phyloP scores from a whole-genome alignment of 2,113 vertebrate species.

The Numida meleagris region DNA sequence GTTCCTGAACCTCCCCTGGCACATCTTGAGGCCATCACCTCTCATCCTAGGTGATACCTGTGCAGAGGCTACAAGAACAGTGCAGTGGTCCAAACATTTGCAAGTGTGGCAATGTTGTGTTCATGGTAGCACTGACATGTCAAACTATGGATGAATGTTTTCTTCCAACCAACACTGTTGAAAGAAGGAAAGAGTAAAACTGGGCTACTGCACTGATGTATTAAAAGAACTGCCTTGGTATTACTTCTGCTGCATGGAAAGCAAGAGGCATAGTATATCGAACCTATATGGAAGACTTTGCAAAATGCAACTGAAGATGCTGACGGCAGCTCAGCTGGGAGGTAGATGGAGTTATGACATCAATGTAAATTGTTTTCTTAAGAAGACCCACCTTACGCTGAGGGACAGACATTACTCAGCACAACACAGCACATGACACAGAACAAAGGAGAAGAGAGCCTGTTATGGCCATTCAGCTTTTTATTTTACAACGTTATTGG shows the following conservation, averaged over 20 bases:
- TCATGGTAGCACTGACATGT: not conserved
- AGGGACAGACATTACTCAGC: not conserved
- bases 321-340: not conserved
- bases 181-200: not conserved
- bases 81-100: not conserved
- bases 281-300: not conserved
- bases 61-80: not conserved
- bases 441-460: not conserved
- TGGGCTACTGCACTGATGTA: not conserved
- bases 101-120: not conserved
- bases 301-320: not conserved
- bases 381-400: not conserved
- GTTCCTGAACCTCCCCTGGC: no score
- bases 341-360: not conserved
- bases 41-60: no score
- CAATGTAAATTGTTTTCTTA: not conserved
- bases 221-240: not conserved
- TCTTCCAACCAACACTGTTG: not conserved
- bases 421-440: not conserved
- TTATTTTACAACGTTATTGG: not conserved
- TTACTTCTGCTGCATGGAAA: not conserved
- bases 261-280: not conserved
- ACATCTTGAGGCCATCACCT: no score
- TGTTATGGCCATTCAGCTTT: not conserved
- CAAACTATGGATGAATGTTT: not conserved